Percentiles rank a stretch among this genome's conserved stretches.
Evolutionary conservation across 1,140 invertebrate genomes (phyloP).

Genomic region (Gonioctena quinquepunctata): DNA sequence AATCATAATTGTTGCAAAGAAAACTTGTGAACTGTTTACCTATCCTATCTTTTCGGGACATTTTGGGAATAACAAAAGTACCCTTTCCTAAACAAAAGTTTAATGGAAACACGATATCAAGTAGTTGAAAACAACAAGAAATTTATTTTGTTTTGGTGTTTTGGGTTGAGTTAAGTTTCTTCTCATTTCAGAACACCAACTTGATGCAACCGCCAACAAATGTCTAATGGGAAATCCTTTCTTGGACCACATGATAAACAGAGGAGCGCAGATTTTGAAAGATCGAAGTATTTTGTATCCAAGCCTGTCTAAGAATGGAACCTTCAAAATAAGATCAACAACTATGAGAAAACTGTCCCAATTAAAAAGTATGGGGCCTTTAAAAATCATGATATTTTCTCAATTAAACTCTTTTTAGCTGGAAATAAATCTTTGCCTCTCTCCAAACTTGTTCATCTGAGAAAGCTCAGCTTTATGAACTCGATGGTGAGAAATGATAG

Average conservation of each 20-base stretch:
- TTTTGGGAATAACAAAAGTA: too few species aligned
- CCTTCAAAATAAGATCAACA: not conserved
- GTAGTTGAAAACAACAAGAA: too few species aligned
- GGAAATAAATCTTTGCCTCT: slow-evolving; percentile 16
- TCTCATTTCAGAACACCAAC: not conserved
- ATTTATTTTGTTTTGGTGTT: too few species aligned
- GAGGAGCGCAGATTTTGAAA: slow-evolving; percentile 35
- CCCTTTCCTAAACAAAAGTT: too few species aligned
- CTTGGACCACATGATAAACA: slow-evolving; percentile 26
- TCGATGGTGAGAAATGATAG: slow-evolving; percentile 7
- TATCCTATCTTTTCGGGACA: too few species aligned
- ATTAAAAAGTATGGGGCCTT: slow-evolving; percentile 4
- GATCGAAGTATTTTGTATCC: slow-evolving; percentile 36
- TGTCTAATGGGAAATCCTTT: slow-evolving; percentile 11
- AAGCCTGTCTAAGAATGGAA: slow-evolving; percentile 14
- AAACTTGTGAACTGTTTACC: too few species aligned
- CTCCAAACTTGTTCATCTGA: slow-evolving; percentile 24
- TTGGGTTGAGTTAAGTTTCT: too few species aligned
- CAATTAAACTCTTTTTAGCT: too few species aligned
- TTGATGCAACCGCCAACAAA: not conserved
- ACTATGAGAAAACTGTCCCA: slow-evolving; percentile 7
- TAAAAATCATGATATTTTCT: not conserved
- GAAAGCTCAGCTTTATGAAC: slow-evolving; percentile 37
- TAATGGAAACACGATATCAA: too few species aligned
- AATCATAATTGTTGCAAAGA: too few species aligned